Percentiles rank a stretch among this genome's conserved stretches.
Conservation (phyloP, 2,888 invertebrate genomes). For the Ormyrus pomaceus region DNA sequence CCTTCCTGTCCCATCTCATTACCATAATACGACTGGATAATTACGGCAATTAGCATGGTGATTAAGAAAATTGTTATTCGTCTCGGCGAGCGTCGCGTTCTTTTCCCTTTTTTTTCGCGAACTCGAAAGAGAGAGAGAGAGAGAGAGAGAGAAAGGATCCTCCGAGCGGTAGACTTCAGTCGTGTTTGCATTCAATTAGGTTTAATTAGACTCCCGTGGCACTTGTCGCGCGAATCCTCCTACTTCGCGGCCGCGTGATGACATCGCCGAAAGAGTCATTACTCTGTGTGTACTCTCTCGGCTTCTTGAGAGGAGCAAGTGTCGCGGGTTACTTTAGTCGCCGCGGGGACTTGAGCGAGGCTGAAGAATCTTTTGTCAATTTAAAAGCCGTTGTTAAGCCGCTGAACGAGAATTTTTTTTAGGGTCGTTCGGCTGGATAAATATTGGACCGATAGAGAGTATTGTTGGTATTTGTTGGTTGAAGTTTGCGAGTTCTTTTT, state of each 20-base stretch:
- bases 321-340: too few relatives aligned
- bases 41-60: conserved; percentile 70
- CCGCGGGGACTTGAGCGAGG: too few relatives aligned
- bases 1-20: conserved; percentile 72
- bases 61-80: conserved; percentile 68
- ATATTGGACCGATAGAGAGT: too few relatives aligned
- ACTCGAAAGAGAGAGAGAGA: not conserved
- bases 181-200: conserved; percentile 59
- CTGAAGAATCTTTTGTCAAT: too few relatives aligned
- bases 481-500: too few relatives aligned
- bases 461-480: too few relatives aligned
- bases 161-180: conserved; percentile 53
- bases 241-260: not conserved
- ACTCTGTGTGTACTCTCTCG: not conserved
- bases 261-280: conserved; percentile 22
- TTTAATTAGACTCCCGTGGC: conserved; percentile 58
- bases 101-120: conserved; percentile 32
- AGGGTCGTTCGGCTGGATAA: too few relatives aligned
- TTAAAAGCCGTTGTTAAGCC: too few relatives aligned
- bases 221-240: conserved; percentile 53
- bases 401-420: too few relatives aligned
- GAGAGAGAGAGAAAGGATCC: conserved; percentile 33
- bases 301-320: too few relatives aligned
- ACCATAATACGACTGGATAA: conserved; percentile 67
- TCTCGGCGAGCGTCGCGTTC: conserved; percentile 15